These are phyloP conservation scores for Caretta caretta DNA, from an alignment of 2,113 vertebrate genomes.

Conservation along the genomic window DNA sequence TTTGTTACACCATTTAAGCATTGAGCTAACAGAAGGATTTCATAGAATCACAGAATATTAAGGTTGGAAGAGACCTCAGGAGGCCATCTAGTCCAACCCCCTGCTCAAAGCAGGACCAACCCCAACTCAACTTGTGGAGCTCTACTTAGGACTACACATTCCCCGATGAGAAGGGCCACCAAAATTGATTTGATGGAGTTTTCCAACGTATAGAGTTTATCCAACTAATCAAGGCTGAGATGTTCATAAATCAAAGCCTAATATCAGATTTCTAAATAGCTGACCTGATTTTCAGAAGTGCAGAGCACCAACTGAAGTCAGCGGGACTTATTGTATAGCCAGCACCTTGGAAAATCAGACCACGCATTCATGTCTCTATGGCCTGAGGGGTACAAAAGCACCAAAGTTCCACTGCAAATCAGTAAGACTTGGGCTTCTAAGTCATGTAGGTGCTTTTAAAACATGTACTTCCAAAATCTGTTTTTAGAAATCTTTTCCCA, in stretches of 20 bases:
- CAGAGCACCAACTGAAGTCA: background rate
- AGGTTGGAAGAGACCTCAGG: no score
- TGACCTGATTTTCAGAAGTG: constrained; percentile 7
- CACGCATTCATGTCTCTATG: background rate
- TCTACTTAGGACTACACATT: constrained; percentile 64
- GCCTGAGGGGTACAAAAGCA: background rate
- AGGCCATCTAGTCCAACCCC: no score
- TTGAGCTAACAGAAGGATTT: constrained; percentile 65
- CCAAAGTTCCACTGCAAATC: background rate
- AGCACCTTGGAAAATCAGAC: background rate
- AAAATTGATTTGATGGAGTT: constrained; percentile 46
- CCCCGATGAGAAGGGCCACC: constrained; percentile 32
- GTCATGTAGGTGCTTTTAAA: background rate
- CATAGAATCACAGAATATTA: no score
- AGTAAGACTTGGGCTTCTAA: background rate
- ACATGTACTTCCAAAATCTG: background rate
- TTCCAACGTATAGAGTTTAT: constrained; percentile 39
- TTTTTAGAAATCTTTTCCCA: background rate
- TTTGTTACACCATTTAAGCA: constrained; percentile 71
- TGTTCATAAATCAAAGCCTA: background rate
- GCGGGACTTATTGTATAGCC: background rate
- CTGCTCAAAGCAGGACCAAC: no score
- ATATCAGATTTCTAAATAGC: background rate
- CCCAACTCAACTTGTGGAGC: constrained; percentile 34
- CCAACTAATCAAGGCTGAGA: constrained; percentile 10